These are phyloP conservation scores for Erinaceus europaeus DNA, from an alignment of 2,113 vertebrate species.

Conservation along the genomic window DNA sequence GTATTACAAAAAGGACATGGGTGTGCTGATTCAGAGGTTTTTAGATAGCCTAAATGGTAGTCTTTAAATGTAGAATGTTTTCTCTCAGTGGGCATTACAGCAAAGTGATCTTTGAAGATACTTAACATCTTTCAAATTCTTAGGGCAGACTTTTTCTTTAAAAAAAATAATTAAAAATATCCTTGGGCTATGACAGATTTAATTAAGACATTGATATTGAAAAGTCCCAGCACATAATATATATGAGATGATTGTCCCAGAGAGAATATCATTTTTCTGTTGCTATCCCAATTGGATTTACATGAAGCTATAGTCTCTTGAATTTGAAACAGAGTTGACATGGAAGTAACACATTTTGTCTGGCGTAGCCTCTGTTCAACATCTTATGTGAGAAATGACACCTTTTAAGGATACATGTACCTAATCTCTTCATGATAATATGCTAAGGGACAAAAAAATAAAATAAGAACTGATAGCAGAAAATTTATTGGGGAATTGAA, in stretches of 20 bases:
- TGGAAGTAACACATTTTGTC: slow-evolving; percentile 45
- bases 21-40: slow-evolving; percentile 41
- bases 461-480: background rate
- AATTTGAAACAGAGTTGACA: slow-evolving; percentile 41
- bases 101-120: background rate
- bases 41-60: background rate
- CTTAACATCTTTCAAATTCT: background rate
- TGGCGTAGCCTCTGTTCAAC: slow-evolving; percentile 1
- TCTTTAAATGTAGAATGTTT: slow-evolving; percentile 36
- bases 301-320: slow-evolving; percentile 30
- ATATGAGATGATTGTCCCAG: slow-evolving; percentile 44
- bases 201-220: slow-evolving; percentile 57
- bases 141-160: slow-evolving; percentile 54
- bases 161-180: slow-evolving; percentile 60
- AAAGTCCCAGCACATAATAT: slow-evolving; percentile 61
- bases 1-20: background rate
- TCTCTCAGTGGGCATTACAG: background rate
- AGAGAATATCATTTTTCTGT: slow-evolving; percentile 57
- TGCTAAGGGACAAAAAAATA: background rate
- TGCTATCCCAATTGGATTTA: slow-evolving; percentile 48
- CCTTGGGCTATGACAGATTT: slow-evolving; percentile 47
- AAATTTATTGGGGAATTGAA: background rate
- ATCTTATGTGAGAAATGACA: slow-evolving; percentile 15
- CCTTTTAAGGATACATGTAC: background rate
- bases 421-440: background rate